Evolutionary conservation across 2,113 vertebrate species (phyloP), one percentile per base, ranked within the genome.

Genomic region (Notothenia coriiceps): DNA sequence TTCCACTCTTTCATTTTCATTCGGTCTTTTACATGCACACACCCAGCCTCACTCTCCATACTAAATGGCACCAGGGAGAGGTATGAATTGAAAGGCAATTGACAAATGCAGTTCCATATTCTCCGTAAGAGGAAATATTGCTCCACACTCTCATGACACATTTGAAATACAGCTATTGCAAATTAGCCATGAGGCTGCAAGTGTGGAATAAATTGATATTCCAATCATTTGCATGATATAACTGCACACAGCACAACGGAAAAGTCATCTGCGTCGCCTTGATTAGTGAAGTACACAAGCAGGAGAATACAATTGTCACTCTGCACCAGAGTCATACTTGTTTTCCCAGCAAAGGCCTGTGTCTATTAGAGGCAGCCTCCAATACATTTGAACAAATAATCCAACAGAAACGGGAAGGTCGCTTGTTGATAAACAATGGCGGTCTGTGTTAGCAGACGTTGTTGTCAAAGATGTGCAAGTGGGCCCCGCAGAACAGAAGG

Each of bases 191-290:
- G 72, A 89, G 87, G 75, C 84, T 66, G 79, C 71, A 54, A 87
- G 82, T 85, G 80, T 79, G 75, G 70, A 85, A 86, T 84, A 74
- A 88, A 86, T 89, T 91, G 87, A 88, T 88, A 94, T 90, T 91
- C 87, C 85, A 89, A 90, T 92, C 88, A 91, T 90, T 86, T 85
- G 82, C 79, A 79, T 85, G 88, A 89, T 86, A 94, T 83, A 88
- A 91, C 82, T 4, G 83, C 79, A 83, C 83, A 75, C 71, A 74
- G 83, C 88, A 88, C 85, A 84, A 81, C 66, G 54, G 74, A 77
- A 87, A 86, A 91, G 83, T 91, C 88, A 90, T 91, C 86, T 89
- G 91, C 77, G 74, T 77, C 72, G 79, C 75, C 81, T 82, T 92
- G 91, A 94, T 92, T 93, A 88, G 87, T 82, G 89, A 88, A 88